Percentiles rank a stretch among this genome's conserved stretches.
phyloP scores from a whole-genome alignment of 2,797 vertebrate genomes.

The Peromyscus attwateri region DNA sequence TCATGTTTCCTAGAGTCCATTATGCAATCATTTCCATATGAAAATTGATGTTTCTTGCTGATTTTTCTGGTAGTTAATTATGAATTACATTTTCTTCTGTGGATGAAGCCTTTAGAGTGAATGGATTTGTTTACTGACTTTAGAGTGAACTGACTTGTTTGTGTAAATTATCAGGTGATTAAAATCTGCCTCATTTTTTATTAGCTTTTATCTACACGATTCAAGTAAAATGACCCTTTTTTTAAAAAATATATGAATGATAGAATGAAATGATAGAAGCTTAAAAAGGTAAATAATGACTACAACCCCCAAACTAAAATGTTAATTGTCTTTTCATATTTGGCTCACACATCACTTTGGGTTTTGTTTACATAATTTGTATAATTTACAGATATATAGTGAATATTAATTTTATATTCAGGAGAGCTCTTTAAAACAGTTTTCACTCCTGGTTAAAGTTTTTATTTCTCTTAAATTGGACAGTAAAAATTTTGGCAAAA shows the following conservation, averaged over 20 bases:
- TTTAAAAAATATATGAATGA: neutral
- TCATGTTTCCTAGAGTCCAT: neutral
- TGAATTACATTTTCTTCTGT: conserved; percentile 44
- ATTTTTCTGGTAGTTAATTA: conserved; percentile 39
- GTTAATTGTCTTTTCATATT: conserved; percentile 11
- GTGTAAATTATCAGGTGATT: conserved; percentile 44
- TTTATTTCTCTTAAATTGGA: conserved; percentile 46
- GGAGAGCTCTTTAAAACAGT: conserved; percentile 46
- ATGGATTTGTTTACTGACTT: conserved; percentile 1
- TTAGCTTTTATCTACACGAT: neutral
- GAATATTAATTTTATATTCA: conserved; percentile 52
- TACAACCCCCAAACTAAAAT: conserved; percentile 41
- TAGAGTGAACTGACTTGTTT: neutral
- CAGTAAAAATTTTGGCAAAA: conserved; percentile 38
- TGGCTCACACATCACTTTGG: conserved; percentile 1
- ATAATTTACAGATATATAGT: conserved; percentile 41
- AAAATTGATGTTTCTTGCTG: neutral
- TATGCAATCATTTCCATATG: neutral
- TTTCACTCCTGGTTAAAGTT: conserved; percentile 23
- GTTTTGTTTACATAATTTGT: neutral
- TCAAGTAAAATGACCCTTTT: conserved; percentile 2
- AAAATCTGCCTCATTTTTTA: conserved; percentile 44
- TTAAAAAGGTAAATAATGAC: conserved; percentile 38
- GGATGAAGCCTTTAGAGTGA: neutral
- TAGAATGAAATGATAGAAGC: neutral